Evolutionary conservation across 2,888 invertebrate genomes (phyloP).

Genomic region (Celastrina argiolus): DNA sequence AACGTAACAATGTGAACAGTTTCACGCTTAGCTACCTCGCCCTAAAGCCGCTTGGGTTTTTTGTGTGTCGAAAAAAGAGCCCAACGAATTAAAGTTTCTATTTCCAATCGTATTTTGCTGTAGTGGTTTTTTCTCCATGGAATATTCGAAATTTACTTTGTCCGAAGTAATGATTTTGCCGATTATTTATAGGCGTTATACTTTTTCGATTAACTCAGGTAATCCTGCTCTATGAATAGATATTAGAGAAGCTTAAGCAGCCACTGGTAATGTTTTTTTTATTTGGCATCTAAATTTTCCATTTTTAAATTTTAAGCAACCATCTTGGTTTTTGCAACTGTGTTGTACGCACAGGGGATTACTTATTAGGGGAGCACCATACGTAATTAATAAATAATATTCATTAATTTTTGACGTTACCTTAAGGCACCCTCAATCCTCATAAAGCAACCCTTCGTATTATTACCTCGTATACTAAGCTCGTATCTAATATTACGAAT

Average conservation of each 20-base stretch:
- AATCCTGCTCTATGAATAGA: neutral
- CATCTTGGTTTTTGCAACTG: neutral
- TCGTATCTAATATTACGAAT: too few relatives aligned
- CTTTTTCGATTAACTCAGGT: neutral
- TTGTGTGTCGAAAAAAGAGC: slow-evolving; percentile 16
- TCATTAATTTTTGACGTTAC: slow-evolving; percentile 15
- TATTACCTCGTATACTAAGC: neutral
- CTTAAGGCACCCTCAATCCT: slow-evolving; percentile 8
- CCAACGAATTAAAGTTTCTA: slow-evolving; percentile 23
- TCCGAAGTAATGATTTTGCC: slow-evolving; percentile 10
- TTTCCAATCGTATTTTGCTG: slow-evolving; percentile 31
- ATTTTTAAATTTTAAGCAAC: neutral
- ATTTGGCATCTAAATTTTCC: neutral
- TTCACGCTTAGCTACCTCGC: slow-evolving; percentile 14
- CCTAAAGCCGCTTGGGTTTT: slow-evolving; percentile 21
- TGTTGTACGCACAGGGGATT: neutral
- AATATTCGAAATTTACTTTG: slow-evolving; percentile 30
- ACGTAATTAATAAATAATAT: slow-evolving; percentile 17
- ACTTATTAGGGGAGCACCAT: neutral
- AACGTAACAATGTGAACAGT: neutral
- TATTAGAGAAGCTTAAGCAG: neutral
- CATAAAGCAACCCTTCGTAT: neutral
- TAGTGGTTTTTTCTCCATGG: slow-evolving; percentile 30
- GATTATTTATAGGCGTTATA: neutral
- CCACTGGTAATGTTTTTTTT: neutral